Conservation (phyloP, 2,888 invertebrate species). For the Seira ritae region DNA sequence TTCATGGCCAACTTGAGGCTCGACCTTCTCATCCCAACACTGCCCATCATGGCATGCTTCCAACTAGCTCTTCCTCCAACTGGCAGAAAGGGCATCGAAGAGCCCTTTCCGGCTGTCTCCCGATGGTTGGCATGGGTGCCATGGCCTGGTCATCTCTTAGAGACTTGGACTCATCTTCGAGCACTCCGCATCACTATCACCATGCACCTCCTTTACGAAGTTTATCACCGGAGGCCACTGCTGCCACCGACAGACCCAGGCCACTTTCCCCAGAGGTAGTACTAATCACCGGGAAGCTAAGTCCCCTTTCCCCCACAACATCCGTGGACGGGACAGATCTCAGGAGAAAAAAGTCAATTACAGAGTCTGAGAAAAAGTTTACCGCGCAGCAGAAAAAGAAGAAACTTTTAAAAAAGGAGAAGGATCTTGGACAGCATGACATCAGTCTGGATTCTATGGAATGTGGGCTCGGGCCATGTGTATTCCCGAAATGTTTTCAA, state of each 20-base stretch:
- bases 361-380: conserved; percentile 32
- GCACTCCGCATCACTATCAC: conserved; percentile 25
- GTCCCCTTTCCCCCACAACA: conserved; percentile 48
- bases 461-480: conserved; percentile 91
- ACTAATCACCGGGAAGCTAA: conserved; percentile 58
- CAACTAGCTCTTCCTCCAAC: conserved; percentile 28
- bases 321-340: conserved; percentile 37
- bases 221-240: conserved; percentile 64
- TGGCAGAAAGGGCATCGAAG: conserved; percentile 59
- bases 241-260: conserved; percentile 36
- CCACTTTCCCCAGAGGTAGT: conserved; percentile 70
- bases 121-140: conserved; percentile 73
- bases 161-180: conserved; percentile 67
- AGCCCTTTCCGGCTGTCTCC: conserved; percentile 69
- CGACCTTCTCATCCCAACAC: conserved; percentile 73
- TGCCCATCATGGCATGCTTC: conserved; percentile 68
- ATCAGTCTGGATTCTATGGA: conserved; percentile 81
- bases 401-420: conserved; percentile 25
- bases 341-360: conserved; percentile 52
- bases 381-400: conserved; percentile 4
- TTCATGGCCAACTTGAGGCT: conserved; percentile 72
- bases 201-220: conserved; percentile 64
- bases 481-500: conserved; percentile 87
- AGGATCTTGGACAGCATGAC: conserved; percentile 34
- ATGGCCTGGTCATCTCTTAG: conserved; percentile 73